Evolutionary conservation across 2,797 vertebrate genomes (phyloP), one percentile per base, ranked within the genome.

Genomic region (Chanos chanos): DNA sequence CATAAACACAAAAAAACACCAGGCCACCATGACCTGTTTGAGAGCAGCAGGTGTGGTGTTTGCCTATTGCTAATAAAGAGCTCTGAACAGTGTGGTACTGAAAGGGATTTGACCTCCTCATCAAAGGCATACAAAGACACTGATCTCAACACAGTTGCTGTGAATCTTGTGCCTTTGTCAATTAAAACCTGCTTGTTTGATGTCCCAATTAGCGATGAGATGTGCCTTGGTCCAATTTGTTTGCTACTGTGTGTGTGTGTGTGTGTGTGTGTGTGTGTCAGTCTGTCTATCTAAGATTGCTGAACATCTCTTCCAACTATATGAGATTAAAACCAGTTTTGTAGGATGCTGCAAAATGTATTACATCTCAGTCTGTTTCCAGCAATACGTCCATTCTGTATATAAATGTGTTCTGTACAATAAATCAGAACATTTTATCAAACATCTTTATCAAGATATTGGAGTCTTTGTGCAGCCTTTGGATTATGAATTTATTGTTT

Each of bases 1-100:
- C 43, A 60, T 31, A 69, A 66, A 58, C 70, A 66, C 28, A 65
- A 64, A 68, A 53, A 77, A 79, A 74, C 77, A 81, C 47, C 41
- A 73, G 66, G 76, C 77, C 82, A 84, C 81, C 79, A 79, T 76
- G 81, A 41, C 86, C 85, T 77, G 83, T 71, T 57, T 68, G 75
- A 81, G 81, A 86, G 84, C 82, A 87, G 88, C 88, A 90, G 88
- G 88, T 90, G 87, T 85, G 83, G 83, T 78, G 85, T 86, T 83
- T 80, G 79, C 81, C 83, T 70, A 67, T 68, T 51, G 58, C 65
- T 75, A 75, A 86, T 77, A 76, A 81, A 83, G 81, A 81, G 78
- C 83, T 31, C 37, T 82, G 80, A 83, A 69, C 73, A 61, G 55
- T 79, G 76, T 68, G 66, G 83, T 86, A 84, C 83, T 81, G 79